phyloP scores from a whole-genome alignment of 2,888 invertebrate genomes.

The Nephrocerus scutellatus region DNA sequence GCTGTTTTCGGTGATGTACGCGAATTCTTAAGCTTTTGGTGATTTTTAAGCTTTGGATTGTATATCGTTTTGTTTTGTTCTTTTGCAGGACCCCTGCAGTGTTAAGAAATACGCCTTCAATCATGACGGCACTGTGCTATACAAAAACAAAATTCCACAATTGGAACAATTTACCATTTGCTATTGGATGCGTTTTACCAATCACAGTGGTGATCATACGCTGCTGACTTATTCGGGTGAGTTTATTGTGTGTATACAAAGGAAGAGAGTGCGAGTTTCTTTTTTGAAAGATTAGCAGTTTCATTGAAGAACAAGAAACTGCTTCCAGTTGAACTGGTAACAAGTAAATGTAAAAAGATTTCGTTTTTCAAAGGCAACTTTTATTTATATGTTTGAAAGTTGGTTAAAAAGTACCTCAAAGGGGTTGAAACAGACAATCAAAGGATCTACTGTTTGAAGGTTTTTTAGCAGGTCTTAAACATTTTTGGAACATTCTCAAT shows the following conservation, averaged over 20 bases:
- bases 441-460: no score
- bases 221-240: constrained; percentile 76
- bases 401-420: no score
- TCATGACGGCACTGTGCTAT: constrained; percentile 64
- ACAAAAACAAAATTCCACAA: constrained; percentile 64
- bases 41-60: constrained; percentile 6
- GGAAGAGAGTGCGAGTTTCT: neutral
- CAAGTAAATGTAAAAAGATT: neutral
- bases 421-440: no score
- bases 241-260: no score
- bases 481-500: no score
- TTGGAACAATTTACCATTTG: constrained; percentile 78
- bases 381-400: no score
- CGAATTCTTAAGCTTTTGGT: constrained; percentile 1
- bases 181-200: constrained; percentile 75
- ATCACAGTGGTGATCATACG: constrained; percentile 76
- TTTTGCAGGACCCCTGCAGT: constrained; percentile 54
- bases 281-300: neutral
- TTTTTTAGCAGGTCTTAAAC: no score
- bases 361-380: no score
- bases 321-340: neutral
- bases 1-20: constrained; percentile 26
- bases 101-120: constrained; percentile 63
- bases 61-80: constrained; percentile 3
- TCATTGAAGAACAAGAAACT: neutral